Base-by-base conservation (phyloP, 30 jellyfish, hydroid and myxozoan genomes). In the Pelagia noctiluca region DNA sequence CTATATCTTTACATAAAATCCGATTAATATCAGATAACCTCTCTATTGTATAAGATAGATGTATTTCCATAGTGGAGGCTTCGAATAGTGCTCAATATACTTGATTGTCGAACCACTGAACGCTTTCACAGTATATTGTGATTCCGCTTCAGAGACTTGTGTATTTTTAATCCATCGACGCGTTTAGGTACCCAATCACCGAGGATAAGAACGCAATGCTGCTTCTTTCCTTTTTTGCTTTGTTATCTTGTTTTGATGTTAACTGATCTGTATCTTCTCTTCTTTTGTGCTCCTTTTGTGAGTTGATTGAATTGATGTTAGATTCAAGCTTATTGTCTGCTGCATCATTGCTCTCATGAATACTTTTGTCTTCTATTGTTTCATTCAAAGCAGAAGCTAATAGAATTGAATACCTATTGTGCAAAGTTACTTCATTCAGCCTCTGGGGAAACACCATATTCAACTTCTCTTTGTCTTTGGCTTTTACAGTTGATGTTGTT, bases 51-150 rank as follows among this genome's bases (percentile, higher is more conserved):
- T n/a, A n/a, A n/a, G n/a, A n/a, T n/a, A n/a, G n/a, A n/a, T n/a
- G n/a, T n/a, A n/a, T n/a, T n/a, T n/a, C n/a, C n/a, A n/a, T n/a
- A 36, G 83, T 42, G 70, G 70, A 71, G 70, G 83, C 49, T 71
- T 71, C 70, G 83, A 71, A 71, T 71, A 38, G 70, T 71, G 70
- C 70, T 71, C 70, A 68, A 71, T 71, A 2, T 71, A 23, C 83
- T 71, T 42, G 83, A 71, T 46, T 37, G 83, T 71, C 47, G 83
- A 71, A 42, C 83, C 83, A 46, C 83, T 50, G 70, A 71, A 71
- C 46, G 83, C 70, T 42, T 71, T 71, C 23, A 71, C 83, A 71
- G 83, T 71, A 71, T 8, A 22, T 71, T 71, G 46, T 71, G 70
- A 25, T 71, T 71, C 50, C 83, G 83, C 2, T 71, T 71, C 83